These are phyloP conservation scores for Myotis davidii DNA, from an alignment of 2,113 vertebrate genomes.

Conservation along the genomic window DNA sequence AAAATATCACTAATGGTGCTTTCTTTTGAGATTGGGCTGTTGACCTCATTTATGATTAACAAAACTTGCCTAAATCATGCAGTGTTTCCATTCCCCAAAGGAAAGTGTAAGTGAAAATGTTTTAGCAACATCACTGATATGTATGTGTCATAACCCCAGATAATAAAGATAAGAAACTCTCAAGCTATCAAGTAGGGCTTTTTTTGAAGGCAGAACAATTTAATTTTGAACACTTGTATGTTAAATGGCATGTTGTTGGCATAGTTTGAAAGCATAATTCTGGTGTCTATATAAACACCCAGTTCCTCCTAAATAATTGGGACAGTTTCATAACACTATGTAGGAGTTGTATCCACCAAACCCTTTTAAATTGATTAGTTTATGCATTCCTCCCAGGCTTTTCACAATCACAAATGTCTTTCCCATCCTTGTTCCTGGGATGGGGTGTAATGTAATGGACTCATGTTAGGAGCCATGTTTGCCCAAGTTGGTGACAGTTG, in stretches of 20 bases:
- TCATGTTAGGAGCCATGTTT: not conserved
- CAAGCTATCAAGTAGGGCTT: constrained; percentile 31
- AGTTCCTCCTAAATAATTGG: constrained; percentile 61
- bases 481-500: not conserved
- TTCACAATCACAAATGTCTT: not conserved
- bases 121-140: not conserved
- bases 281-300: constrained; percentile 12
- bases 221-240: constrained; percentile 49
- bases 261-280: constrained; percentile 62
- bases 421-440: not conserved
- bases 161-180: constrained; percentile 63
- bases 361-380: not conserved
- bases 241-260: constrained; percentile 52
- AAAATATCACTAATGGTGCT: constrained; percentile 53
- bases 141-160: constrained; percentile 21
- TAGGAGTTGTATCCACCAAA: constrained; percentile 19
- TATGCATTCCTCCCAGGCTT: not conserved
- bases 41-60: constrained; percentile 67
- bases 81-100: not conserved
- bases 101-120: constrained; percentile 17
- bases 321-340: constrained; percentile 53
- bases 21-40: constrained; percentile 57
- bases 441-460: not conserved
- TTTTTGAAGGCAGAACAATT: constrained; percentile 39
- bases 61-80: constrained; percentile 18